Conservation (phyloP, 1,140 invertebrate genomes). For the Belonocnema kinseyi region DNA sequence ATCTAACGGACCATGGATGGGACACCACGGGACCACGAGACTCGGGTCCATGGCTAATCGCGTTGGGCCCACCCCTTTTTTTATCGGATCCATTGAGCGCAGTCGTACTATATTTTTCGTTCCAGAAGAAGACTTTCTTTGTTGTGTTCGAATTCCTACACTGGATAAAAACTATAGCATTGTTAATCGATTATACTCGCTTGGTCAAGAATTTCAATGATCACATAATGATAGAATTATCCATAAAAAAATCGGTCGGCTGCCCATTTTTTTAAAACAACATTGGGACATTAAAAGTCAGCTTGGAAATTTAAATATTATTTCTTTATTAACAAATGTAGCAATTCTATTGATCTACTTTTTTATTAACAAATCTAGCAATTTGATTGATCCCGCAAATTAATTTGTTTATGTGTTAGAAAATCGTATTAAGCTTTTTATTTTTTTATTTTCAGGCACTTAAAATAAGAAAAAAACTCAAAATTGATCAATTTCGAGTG, state of each 20-base stretch:
- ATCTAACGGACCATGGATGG: no score
- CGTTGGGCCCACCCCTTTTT: slow-evolving; percentile 52
- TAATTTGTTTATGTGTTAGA: no score
- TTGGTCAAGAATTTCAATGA: slow-evolving; percentile 38
- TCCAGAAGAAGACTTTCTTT: slow-evolving; percentile 48
- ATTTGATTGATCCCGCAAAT: no score
- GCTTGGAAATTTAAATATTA: no score
- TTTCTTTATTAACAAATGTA: no score
- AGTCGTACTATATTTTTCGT: slow-evolving; percentile 51
- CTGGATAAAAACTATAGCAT: background rate
- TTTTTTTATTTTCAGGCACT: no score
- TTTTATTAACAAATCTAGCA: no score
- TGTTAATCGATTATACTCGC: slow-evolving; percentile 2
- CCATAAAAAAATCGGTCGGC: background rate
- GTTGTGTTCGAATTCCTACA: background rate
- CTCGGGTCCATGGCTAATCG: slow-evolving; percentile 53
- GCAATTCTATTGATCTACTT: no score
- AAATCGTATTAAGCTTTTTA: no score
- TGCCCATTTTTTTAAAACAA: background rate
- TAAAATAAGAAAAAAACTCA: no score
- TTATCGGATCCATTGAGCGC: slow-evolving; percentile 52
- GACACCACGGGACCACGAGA: slow-evolving; percentile 35
- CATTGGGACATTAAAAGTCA: no score
- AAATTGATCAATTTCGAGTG: no score
- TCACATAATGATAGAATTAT: background rate